phyloP scores from a whole-genome alignment of 2,113 vertebrate species.

The Percina caprodes region DNA sequence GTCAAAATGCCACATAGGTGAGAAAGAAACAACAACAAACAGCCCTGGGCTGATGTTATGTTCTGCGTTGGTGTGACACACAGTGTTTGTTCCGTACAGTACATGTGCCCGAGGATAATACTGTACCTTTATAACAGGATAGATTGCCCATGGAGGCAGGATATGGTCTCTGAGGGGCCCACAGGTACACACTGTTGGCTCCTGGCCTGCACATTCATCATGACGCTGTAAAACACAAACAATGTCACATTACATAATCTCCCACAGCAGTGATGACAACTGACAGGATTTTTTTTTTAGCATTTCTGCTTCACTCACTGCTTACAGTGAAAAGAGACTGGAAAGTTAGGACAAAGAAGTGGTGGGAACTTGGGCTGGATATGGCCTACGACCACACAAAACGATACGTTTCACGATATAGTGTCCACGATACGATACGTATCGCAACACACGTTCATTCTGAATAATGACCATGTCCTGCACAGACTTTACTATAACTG shows the following conservation, averaged over 20 bases:
- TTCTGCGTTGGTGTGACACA: slow-evolving; percentile 44
- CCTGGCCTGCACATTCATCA: slow-evolving; percentile 86
- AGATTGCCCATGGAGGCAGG: slow-evolving; percentile 93
- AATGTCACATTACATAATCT: slow-evolving; percentile 15
- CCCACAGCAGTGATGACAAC: not conserved
- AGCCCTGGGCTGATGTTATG: slow-evolving; percentile 29
- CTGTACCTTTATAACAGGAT: slow-evolving; percentile 90
- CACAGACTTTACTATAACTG: too few species aligned
- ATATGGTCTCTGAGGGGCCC: slow-evolving; percentile 90
- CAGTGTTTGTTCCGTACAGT: slow-evolving; percentile 19
- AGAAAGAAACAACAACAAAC: slow-evolving; percentile 20
- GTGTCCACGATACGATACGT: too few species aligned
- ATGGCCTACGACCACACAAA: too few species aligned
- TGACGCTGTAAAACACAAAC: slow-evolving; percentile 84
- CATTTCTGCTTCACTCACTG: not conserved
- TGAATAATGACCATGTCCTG: too few species aligned
- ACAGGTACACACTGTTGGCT: slow-evolving; percentile 86
- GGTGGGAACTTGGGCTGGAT: too few species aligned
- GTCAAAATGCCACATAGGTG: slow-evolving; percentile 21
- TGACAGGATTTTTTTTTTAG: not conserved
- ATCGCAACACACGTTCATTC: too few species aligned
- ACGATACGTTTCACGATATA: too few species aligned
- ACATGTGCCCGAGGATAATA: slow-evolving; percentile 15
- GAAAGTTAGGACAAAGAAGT: too few species aligned
- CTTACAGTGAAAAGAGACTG: not conserved